A percentile compares a stretch with the other conserved stretches of the same genome.
These are phyloP conservation scores for Apis mellifera DNA, from an alignment of 1,140 invertebrate genomes.

Conservation along the genomic window DNA sequence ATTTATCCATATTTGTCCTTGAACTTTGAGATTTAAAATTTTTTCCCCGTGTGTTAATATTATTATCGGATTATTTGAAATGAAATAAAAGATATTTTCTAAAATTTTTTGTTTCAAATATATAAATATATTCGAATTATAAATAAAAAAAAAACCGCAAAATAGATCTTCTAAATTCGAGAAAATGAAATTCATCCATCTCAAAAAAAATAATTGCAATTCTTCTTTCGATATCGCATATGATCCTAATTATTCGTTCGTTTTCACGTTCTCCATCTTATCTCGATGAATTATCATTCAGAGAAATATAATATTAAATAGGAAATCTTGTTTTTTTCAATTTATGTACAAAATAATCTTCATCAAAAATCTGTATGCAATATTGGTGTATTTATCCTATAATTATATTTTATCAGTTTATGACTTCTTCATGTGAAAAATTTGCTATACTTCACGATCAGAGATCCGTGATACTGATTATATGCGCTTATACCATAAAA, in stretches of 20 bases:
- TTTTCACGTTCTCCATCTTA: background rate
- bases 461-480: background rate
- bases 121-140: background rate
- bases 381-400: background rate
- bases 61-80: background rate
- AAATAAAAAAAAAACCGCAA: constrained; percentile 3
- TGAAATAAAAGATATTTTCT: background rate
- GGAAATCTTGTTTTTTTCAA: too few species aligned
- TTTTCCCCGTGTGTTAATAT: background rate
- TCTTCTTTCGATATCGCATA: too few species aligned
- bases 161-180: background rate
- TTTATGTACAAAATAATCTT: too few species aligned
- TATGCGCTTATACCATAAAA: background rate
- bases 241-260: too few species aligned
- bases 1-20: background rate
- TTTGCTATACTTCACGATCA: background rate
- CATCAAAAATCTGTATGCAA: too few species aligned
- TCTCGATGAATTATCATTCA: background rate
- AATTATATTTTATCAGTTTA: background rate
- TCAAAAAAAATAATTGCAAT: too few species aligned
- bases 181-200: too few species aligned
- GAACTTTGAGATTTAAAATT: background rate
- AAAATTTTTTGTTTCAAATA: background rate
- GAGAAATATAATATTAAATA: too few species aligned
- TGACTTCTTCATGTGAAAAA: background rate